These are phyloP conservation scores for Leptinotarsa tumamoca DNA, from an alignment of 2,888 invertebrate genomes.

Conservation along the genomic window DNA sequence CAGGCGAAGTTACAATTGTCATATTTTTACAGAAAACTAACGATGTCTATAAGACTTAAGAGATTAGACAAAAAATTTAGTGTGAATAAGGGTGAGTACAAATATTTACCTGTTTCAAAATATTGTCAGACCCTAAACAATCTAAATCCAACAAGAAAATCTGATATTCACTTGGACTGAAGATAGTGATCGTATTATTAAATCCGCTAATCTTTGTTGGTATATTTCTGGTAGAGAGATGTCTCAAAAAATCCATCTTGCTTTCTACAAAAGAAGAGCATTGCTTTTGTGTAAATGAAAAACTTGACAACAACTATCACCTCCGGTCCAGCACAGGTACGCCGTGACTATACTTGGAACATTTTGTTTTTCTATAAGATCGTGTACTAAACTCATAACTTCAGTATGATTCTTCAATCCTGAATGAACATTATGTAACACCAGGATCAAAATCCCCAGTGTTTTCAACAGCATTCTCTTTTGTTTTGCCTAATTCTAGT, in stretches of 20 bases:
- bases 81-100: neutral
- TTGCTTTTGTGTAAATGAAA: neutral
- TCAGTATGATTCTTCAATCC: slow-evolving; percentile 27
- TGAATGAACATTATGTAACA: slow-evolving; percentile 1
- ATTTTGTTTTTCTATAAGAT: slow-evolving; percentile 44
- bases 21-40: no score
- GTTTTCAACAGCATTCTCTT: slow-evolving; percentile 32
- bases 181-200: neutral
- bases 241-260: neutral
- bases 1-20: no score
- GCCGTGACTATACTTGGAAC: slow-evolving; percentile 47
- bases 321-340: slow-evolving; percentile 53
- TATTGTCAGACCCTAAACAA: neutral
- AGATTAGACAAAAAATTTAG: no score
- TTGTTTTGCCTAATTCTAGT: slow-evolving; percentile 11
- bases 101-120: slow-evolving; percentile 7
- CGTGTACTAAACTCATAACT: slow-evolving; percentile 25
- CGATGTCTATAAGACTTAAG: no score
- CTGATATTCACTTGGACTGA: slow-evolving; percentile 8
- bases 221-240: neutral
- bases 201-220: neutral
- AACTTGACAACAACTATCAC: slow-evolving; percentile 37
- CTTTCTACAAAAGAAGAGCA: neutral
- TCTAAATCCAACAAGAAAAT: slow-evolving; percentile 5
- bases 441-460: slow-evolving; percentile 4